phyloP scores from a whole-genome alignment of 2,113 vertebrate species.

The Phoenicopterus ruber region DNA sequence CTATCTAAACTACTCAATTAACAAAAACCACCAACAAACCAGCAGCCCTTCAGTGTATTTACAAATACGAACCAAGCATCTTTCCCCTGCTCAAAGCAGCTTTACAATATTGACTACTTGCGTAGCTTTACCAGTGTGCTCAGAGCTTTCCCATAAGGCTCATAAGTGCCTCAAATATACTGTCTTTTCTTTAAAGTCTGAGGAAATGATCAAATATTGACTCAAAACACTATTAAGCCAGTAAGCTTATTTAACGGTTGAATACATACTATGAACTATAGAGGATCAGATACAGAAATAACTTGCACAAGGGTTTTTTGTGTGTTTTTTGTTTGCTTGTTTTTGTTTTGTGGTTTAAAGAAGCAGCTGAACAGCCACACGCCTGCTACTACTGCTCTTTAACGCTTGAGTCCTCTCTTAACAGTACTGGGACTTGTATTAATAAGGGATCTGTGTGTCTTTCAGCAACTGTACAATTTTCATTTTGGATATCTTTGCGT shows the following conservation, averaged over 20 bases:
- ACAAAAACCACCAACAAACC: background rate
- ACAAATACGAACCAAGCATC: fast-evolving
- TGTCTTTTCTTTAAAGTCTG: background rate
- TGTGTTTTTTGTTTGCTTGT: background rate
- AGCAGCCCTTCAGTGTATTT: background rate
- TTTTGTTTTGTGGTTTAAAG: background rate
- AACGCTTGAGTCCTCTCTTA: background rate
- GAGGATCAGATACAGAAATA: background rate
- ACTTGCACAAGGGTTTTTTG: background rate
- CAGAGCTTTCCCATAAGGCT: background rate
- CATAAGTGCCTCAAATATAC: background rate
- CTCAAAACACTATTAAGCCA: background rate
- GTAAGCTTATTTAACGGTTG: background rate
- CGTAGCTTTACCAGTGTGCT: background rate
- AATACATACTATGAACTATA: background rate
- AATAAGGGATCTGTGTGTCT: background rate
- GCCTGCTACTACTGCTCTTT: background rate
- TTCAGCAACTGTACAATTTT: fast-evolving
- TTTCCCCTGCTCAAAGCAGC: background rate
- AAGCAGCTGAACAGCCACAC: background rate
- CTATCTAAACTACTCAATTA: background rate
- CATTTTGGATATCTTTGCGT: background rate
- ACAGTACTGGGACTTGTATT: background rate
- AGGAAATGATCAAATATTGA: background rate
- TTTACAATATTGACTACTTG: background rate